Conservation (phyloP, 2,797 vertebrate species). For the Brachyrhaphis roseni region DNA sequence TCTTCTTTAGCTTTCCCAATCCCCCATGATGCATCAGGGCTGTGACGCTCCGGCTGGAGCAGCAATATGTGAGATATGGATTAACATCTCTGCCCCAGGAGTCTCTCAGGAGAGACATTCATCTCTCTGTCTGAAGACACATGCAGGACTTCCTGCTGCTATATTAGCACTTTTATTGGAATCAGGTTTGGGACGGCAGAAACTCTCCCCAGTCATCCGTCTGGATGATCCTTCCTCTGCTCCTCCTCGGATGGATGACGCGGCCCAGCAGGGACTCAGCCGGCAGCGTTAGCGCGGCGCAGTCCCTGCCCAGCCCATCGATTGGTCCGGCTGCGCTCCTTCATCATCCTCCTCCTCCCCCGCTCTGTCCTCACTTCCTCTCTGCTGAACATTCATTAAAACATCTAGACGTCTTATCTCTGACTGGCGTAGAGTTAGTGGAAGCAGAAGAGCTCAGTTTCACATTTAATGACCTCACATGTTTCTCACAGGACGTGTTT, state of each 20-base stretch:
- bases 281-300: constrained; percentile 67
- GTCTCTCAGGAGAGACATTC: constrained; percentile 63
- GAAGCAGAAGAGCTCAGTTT: neutral
- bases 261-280: constrained; percentile 69
- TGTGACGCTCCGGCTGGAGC: constrained; percentile 38
- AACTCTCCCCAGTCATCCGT: constrained; percentile 45
- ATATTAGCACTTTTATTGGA: constrained; percentile 73
- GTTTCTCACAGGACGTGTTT: no score
- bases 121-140: constrained; percentile 71
- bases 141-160: constrained; percentile 50
- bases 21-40: constrained; percentile 64
- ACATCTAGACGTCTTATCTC: no score
- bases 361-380: constrained; percentile 4
- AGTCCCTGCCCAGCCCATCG: constrained; percentile 60
- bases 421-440: neutral
- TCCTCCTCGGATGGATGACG: constrained; percentile 67
- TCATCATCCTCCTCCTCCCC: constrained; percentile 59
- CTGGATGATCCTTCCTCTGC: constrained; percentile 20
- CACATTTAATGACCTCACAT: no score
- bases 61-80: constrained; percentile 70
- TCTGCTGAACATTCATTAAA: neutral
- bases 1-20: constrained; percentile 70
- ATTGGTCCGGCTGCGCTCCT: constrained; percentile 61
- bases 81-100: constrained; percentile 69
- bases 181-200: constrained; percentile 63